These are phyloP conservation scores for Tinamus major DNA, from an alignment of 2,797 vertebrate species.

Conservation along the genomic window DNA sequence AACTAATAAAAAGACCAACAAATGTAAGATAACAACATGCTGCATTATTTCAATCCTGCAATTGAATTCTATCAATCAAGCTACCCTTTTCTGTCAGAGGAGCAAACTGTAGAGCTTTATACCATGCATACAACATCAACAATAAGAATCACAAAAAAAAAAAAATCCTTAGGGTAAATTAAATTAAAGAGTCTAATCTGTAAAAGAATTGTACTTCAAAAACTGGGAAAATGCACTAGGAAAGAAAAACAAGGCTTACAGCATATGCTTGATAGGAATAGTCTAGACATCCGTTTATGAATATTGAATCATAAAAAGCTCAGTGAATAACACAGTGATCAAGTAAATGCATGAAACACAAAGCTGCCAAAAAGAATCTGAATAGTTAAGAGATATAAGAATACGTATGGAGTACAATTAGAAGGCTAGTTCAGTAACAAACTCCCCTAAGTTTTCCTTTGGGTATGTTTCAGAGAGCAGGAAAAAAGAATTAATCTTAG, in stretches of 20 bases:
- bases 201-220: constrained; percentile 59
- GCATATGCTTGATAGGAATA: constrained; percentile 62
- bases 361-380: constrained; percentile 17
- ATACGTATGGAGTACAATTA: neutral
- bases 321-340: constrained; percentile 63
- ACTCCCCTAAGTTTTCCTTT: neutral
- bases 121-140: neutral
- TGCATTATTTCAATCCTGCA: constrained; percentile 59
- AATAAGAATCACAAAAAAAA: constrained; percentile 60
- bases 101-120: constrained; percentile 41
- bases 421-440: neutral
- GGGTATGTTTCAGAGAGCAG: constrained; percentile 10
- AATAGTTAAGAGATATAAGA: constrained; percentile 27
- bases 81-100: constrained; percentile 57
- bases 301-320: constrained; percentile 70
- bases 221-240: constrained; percentile 34
- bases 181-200: constrained; percentile 59
- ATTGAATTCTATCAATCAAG: constrained; percentile 76
- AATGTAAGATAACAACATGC: constrained; percentile 61
- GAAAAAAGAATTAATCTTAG: neutral
- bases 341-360: constrained; percentile 60
- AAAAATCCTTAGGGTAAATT: constrained; percentile 63
- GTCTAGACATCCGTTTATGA: constrained; percentile 73
- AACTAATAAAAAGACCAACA: constrained; percentile 62
- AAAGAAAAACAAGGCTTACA: constrained; percentile 38